A percentile compares a stretch with the other conserved stretches of the same genome.
These are phyloP conservation scores for Poliocrania exsul DNA, from an alignment of 2,797 vertebrate species.

Conservation along the genomic window DNA sequence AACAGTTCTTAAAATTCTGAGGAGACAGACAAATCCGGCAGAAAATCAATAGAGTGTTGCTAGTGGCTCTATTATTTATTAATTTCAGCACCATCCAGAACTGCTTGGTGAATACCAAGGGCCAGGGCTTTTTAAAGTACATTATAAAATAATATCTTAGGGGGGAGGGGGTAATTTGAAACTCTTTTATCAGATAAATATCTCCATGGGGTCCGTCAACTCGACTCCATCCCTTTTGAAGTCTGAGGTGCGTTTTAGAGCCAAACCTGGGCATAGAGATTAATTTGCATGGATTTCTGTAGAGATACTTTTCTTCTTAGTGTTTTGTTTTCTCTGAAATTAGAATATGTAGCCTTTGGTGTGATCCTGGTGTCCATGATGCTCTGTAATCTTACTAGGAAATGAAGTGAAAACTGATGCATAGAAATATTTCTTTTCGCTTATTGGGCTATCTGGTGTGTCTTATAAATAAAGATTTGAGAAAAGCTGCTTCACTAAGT, in stretches of 20 bases:
- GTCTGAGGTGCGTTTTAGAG: not conserved
- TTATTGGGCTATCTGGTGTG: slow-evolving; percentile 1
- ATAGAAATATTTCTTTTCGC: not conserved
- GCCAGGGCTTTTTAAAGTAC: not conserved
- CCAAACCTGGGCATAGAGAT: not conserved
- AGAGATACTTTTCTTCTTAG: not conserved
- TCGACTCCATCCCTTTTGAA: not conserved
- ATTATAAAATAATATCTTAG: slow-evolving; percentile 4
- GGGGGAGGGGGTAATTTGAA: not conserved
- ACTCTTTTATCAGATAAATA: slow-evolving; percentile 2
- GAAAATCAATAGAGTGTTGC: slow-evolving; percentile 56
- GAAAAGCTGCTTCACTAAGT: slow-evolving; percentile 62
- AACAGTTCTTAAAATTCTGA: slow-evolving; percentile 61
- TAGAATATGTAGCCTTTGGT: not conserved
- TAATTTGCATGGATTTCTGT: not conserved
- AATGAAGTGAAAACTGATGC: slow-evolving; percentile 33
- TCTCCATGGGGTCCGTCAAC: not conserved
- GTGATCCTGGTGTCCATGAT: not conserved
- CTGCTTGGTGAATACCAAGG: slow-evolving; percentile 19
- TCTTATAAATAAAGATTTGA: slow-evolving; percentile 66
- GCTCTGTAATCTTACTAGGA: slow-evolving; percentile 25
- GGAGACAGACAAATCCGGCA: slow-evolving; percentile 51
- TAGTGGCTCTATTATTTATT: slow-evolving; percentile 62
- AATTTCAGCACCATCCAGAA: slow-evolving; percentile 25
- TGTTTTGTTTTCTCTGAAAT: slow-evolving; percentile 14